Evolutionary conservation across 2,113 vertebrate genomes (phyloP).

Genomic region (Pygoscelis adeliae): DNA sequence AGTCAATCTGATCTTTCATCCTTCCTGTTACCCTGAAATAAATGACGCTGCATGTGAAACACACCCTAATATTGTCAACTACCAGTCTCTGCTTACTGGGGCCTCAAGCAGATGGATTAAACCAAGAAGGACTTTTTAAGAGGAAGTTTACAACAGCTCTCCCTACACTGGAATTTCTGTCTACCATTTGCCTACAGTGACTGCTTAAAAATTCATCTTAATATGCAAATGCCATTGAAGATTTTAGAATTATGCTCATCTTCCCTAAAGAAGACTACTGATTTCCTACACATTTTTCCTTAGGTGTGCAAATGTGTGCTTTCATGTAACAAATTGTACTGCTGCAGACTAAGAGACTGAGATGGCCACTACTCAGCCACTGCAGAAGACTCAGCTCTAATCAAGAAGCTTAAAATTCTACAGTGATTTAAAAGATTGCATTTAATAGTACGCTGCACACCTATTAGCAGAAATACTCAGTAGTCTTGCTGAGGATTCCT

Average conservation of each 20-base stretch:
- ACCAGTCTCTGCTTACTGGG: background rate
- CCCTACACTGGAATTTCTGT: background rate
- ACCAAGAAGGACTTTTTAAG: background rate
- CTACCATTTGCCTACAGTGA: background rate
- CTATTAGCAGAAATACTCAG: background rate
- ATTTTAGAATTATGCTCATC: background rate
- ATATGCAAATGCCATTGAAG: background rate
- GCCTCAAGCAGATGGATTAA: background rate
- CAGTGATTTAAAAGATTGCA: background rate
- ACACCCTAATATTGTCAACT: background rate
- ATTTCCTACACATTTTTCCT: background rate
- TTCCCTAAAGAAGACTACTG: background rate
- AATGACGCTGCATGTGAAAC: background rate
- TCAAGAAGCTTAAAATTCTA: background rate
- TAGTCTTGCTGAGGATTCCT: background rate
- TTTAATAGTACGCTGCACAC: background rate
- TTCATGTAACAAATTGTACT: background rate
- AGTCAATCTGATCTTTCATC: background rate
- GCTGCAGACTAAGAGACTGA: background rate
- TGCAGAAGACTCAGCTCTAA: background rate
- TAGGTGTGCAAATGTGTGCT: background rate
- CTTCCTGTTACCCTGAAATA: background rate
- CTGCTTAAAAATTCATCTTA: background rate
- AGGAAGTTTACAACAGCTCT: background rate
- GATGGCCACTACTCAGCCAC: background rate